Conservation (phyloP, 2,113 vertebrate species). For the Psilopsiagon aymara region DNA sequence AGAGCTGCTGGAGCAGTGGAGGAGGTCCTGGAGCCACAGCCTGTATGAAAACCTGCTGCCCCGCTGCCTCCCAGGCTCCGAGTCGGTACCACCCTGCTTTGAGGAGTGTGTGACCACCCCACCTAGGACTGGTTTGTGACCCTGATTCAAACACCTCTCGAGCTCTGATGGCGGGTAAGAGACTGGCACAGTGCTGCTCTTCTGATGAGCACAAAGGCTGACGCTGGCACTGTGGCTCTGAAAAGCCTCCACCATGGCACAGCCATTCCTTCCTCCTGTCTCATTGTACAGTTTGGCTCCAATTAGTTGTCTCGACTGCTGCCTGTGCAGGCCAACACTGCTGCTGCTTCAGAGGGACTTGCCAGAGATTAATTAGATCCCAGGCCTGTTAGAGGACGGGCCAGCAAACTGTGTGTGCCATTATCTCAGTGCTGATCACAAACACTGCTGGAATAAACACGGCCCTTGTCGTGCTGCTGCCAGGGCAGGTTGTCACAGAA, state of each 20-base stretch:
- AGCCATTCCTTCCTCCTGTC: neutral
- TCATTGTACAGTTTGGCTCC: neutral
- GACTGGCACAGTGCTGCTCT: neutral
- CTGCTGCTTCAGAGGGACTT: conserved; percentile 17
- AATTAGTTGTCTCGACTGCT: neutral
- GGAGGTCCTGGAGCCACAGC: accelerated
- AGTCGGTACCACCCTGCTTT: accelerated
- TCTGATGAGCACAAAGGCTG: neutral
- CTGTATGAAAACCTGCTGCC: accelerated
- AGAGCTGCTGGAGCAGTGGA: neutral
- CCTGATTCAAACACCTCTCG: neutral
- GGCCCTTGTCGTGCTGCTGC: neutral
- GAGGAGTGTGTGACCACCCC: neutral
- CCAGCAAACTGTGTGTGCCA: conserved; percentile 41
- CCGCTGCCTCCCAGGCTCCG: accelerated
- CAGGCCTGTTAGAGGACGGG: neutral
- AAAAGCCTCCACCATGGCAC: neutral
- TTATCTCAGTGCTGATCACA: conserved; percentile 4
- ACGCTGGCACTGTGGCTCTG: neutral
- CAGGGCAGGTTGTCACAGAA: neutral
- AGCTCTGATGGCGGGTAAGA: neutral
- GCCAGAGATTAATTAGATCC: conserved; percentile 66
- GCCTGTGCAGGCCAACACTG: neutral
- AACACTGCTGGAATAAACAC: neutral
- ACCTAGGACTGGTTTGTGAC: neutral